Percentiles rank a stretch among this genome's conserved stretches.
Conservation (phyloP, 2,797 vertebrate genomes). For the Sebastes matsubarae region DNA sequence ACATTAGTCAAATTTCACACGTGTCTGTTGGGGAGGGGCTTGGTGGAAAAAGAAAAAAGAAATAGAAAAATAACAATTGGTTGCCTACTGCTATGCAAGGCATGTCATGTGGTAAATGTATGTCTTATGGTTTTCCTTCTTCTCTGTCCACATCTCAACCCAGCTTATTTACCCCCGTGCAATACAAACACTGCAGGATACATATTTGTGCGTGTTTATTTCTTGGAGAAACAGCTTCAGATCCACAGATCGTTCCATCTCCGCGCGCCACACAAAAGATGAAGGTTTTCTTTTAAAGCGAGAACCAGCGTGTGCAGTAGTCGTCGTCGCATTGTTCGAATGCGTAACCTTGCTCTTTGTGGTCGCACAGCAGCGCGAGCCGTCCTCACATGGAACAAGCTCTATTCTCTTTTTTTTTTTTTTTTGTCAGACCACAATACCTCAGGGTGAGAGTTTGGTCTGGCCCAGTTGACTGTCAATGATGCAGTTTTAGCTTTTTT, state of each 20-base stretch:
- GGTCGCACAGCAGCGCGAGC: slow-evolving; percentile 54
- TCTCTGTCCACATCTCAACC: background rate
- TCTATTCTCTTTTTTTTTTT: slow-evolving; percentile 58
- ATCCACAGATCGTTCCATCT: slow-evolving; percentile 42
- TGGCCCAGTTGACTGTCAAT: slow-evolving; percentile 77
- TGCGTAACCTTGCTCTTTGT: slow-evolving; percentile 53
- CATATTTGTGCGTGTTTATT: slow-evolving; percentile 27
- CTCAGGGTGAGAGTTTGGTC: slow-evolving; percentile 62
- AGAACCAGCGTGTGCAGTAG: slow-evolving; percentile 13
- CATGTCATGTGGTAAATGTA: slow-evolving; percentile 39
- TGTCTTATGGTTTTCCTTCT: slow-evolving; percentile 3
- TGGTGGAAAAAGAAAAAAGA: background rate
- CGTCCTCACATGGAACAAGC: slow-evolving; percentile 44
- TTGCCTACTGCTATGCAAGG: background rate
- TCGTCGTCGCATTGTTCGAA: slow-evolving; percentile 47
- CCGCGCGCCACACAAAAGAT: slow-evolving; percentile 31
- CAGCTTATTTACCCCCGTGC: slow-evolving; percentile 11
- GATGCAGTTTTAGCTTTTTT: slow-evolving; percentile 74
- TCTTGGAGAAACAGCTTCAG: slow-evolving; percentile 3
- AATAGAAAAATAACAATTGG: slow-evolving; percentile 5
- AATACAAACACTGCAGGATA: slow-evolving; percentile 15
- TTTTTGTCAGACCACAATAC: slow-evolving; percentile 66
- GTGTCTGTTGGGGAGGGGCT: slow-evolving; percentile 15
- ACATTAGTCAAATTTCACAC: slow-evolving; percentile 62
- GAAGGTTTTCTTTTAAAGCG: slow-evolving; percentile 39